These are phyloP conservation scores for Platyscapa corneri DNA, from an alignment of 1,140 invertebrate species.

Conservation along the genomic window DNA sequence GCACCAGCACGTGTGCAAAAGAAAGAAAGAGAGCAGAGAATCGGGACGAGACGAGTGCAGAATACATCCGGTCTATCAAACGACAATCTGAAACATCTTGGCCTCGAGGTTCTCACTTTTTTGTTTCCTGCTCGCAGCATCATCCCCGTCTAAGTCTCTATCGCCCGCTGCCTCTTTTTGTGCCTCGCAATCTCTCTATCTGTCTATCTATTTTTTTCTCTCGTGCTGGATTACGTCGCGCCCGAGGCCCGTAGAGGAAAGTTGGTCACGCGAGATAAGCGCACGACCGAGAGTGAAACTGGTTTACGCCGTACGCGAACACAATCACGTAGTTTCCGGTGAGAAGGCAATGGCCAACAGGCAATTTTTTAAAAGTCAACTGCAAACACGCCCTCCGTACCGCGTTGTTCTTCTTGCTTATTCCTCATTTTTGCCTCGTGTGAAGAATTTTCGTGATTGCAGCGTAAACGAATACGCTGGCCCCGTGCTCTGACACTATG, in stretches of 20 bases:
- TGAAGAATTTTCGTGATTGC: neutral
- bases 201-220: neutral
- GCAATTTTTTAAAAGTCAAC: slow-evolving; percentile 42
- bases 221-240: neutral
- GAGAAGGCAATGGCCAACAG: neutral
- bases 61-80: neutral
- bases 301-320: neutral
- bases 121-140: neutral
- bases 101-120: slow-evolving; percentile 22
- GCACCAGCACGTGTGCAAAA: neutral
- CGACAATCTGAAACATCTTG: slow-evolving; percentile 9
- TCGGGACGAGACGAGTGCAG: neutral
- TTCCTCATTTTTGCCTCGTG: neutral
- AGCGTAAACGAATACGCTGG: neutral
- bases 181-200: neutral
- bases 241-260: slow-evolving; percentile 14
- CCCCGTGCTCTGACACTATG: neutral
- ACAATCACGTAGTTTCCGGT: slow-evolving; percentile 20
- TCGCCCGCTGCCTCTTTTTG: neutral
- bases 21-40: neutral
- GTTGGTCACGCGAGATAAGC: slow-evolving; percentile 46
- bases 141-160: neutral
- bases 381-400: neutral
- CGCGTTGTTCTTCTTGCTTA: neutral
- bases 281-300: slow-evolving; percentile 35